Percentiles rank a stretch among this genome's conserved stretches.
Evolutionary conservation across 2,888 invertebrate genomes (phyloP).

Genomic region (Spilosoma lubricipeda): DNA sequence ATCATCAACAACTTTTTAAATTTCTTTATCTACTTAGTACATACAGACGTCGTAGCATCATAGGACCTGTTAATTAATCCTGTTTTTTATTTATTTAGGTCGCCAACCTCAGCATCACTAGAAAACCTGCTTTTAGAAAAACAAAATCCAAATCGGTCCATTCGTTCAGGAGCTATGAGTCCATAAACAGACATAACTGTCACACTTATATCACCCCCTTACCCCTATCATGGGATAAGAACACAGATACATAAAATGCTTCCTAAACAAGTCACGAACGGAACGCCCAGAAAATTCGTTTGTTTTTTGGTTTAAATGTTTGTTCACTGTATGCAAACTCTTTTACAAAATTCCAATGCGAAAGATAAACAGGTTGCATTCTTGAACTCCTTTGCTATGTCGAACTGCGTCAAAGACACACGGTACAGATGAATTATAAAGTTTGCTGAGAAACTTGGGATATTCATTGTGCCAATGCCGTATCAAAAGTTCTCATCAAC

Average conservation of each 20-base stretch:
- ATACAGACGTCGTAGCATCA: too few relatives aligned
- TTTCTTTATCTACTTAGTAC: too few relatives aligned
- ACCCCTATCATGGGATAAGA: neutral
- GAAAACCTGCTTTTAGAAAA: too few relatives aligned
- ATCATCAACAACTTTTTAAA: too few relatives aligned
- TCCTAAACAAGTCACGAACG: neutral
- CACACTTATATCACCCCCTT: too few relatives aligned
- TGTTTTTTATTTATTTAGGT: too few relatives aligned
- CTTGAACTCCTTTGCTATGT: neutral
- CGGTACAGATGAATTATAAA: neutral
- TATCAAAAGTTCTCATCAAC: neutral
- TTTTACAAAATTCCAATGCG: neutral
- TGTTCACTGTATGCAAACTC: neutral
- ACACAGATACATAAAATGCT: neutral
- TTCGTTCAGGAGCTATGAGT: too few relatives aligned
- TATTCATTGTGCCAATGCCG: neutral
- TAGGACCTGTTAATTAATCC: too few relatives aligned
- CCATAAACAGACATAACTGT: too few relatives aligned
- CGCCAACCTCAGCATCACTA: too few relatives aligned
- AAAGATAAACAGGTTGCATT: neutral
- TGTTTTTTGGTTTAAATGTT: neutral
- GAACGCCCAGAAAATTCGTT: slow-evolving; percentile 11
- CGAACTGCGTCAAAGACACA: neutral
- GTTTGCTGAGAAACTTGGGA: neutral
- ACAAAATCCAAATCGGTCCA: too few relatives aligned